phyloP scores from a whole-genome alignment of 2,113 vertebrate genomes.

The Chamaetylas fuelleborni region DNA sequence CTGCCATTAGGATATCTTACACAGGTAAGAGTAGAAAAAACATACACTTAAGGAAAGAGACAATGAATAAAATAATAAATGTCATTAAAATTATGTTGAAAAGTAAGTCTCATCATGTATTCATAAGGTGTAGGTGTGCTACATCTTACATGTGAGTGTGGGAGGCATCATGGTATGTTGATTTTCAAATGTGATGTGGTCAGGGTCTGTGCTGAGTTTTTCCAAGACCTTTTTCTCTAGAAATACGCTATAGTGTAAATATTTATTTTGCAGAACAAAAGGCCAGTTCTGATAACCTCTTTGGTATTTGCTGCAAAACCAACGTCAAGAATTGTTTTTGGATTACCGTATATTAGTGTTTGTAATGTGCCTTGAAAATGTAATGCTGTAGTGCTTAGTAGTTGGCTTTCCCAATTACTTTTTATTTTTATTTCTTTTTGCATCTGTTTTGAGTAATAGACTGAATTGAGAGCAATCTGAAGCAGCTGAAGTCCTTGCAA shows the following conservation, averaged over 20 bases:
- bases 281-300: conserved; percentile 53
- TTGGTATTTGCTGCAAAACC: conserved; percentile 24
- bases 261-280: conserved; percentile 52
- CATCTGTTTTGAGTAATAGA: background rate
- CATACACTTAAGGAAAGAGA: background rate
- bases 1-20: conserved; percentile 94
- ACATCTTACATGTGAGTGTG: background rate
- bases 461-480: background rate
- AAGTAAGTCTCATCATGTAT: background rate
- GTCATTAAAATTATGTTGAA: background rate
- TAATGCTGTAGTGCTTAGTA: background rate
- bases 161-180: background rate
- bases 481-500: background rate
- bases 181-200: background rate
- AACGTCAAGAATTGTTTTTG: conserved; percentile 27
- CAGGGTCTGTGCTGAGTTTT: background rate
- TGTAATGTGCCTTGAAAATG: background rate
- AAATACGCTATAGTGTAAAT: conserved; percentile 19
- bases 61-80: background rate
- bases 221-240: conserved; percentile 15
- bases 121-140: background rate
- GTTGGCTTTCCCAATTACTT: background rate
- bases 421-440: background rate
- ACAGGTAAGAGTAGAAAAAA: conserved; percentile 78
- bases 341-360: background rate